Evolutionary conservation across 2,888 invertebrate species (phyloP).

Genomic region (Escarpia spicata): DNA sequence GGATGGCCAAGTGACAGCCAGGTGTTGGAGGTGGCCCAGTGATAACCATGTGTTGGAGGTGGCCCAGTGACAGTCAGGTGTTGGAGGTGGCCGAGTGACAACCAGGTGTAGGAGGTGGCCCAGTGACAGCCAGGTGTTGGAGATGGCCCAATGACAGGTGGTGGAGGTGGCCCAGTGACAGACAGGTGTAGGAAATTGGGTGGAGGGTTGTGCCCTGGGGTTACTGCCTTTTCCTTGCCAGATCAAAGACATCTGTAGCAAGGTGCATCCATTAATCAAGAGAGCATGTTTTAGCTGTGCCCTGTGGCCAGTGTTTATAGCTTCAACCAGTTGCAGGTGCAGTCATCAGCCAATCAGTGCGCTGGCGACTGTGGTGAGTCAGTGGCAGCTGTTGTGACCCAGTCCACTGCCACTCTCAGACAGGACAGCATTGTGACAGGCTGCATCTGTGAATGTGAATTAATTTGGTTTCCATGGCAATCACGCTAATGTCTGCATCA

Average conservation of each 20-base stretch:
- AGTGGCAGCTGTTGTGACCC: neutral
- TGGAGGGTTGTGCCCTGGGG: neutral
- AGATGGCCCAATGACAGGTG: too few relatives aligned
- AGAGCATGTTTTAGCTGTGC: neutral
- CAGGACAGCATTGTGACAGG: neutral
- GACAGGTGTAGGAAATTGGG: neutral
- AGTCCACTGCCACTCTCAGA: neutral
- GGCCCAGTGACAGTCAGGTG: too few relatives aligned
- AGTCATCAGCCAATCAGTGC: neutral
- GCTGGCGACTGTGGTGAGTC: neutral
- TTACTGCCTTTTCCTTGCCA: neutral
- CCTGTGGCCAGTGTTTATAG: neutral
- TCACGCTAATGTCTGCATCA: neutral
- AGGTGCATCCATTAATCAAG: neutral
- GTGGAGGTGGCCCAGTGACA: neutral
- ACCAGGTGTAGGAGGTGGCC: too few relatives aligned
- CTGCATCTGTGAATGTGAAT: neutral
- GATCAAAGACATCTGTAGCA: neutral
- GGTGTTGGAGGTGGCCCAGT: too few relatives aligned
- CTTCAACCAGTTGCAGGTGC: neutral
- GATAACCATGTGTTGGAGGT: too few relatives aligned
- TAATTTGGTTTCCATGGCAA: neutral
- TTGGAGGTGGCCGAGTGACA: too few relatives aligned
- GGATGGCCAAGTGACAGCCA: too few relatives aligned
- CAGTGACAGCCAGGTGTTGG: too few relatives aligned